phyloP scores from a whole-genome alignment of 2,113 vertebrate genomes.

The Rhynchomys soricoides region DNA sequence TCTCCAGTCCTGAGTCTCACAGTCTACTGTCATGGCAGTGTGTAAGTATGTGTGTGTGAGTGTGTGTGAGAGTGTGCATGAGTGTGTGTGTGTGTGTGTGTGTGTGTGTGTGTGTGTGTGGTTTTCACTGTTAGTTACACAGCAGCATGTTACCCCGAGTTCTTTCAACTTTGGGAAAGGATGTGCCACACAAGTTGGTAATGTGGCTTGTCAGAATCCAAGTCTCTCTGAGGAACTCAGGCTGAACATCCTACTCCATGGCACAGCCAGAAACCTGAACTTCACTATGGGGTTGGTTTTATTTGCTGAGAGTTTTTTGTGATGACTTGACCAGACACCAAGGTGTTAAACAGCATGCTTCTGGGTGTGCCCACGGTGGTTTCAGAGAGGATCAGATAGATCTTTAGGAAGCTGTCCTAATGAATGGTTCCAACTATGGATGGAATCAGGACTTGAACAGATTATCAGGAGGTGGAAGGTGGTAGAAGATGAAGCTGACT shows the following conservation, averaged over 20 bases:
- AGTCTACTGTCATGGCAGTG: neutral
- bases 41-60: neutral
- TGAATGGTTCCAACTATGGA: neutral
- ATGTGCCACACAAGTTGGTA: fast-evolving
- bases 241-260: neutral
- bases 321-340: neutral
- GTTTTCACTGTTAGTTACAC: neutral
- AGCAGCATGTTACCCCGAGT: neutral
- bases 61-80: neutral
- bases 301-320: neutral
- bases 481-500: no score
- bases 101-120: neutral
- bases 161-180: neutral
- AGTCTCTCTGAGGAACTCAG: neutral
- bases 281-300: neutral
- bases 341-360: neutral
- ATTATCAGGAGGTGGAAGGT: neutral
- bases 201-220: neutral
- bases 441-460: neutral
- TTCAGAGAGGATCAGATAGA: neutral
- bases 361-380: neutral
- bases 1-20: neutral
- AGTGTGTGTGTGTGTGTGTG: neutral
- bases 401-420: neutral
- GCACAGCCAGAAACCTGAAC: no score